Evolutionary conservation across 2,888 invertebrate genomes (phyloP).

Genomic region (Ormyrus nitidulus): DNA sequence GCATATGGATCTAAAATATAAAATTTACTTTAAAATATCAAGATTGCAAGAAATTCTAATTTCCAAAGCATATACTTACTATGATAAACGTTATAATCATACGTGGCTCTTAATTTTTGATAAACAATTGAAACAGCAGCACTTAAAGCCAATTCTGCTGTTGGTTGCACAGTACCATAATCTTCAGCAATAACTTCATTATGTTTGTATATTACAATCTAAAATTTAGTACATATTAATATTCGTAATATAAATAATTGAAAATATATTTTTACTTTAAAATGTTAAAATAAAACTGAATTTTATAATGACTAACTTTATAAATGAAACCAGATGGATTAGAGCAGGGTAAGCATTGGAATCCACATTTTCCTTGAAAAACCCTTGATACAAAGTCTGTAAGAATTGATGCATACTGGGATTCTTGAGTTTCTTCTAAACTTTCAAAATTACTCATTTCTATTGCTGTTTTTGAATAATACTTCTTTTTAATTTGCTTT

Average conservation of each 20-base stretch:
- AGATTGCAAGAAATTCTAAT: not conserved
- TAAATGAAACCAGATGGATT: constrained; percentile 61
- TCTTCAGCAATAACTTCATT: constrained; percentile 60
- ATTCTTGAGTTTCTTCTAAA: constrained; percentile 18
- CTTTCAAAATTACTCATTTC: constrained; percentile 34
- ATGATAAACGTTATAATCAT: constrained; percentile 35
- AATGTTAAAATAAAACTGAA: constrained; percentile 14
- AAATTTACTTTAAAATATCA: not conserved
- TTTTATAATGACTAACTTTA: constrained; percentile 60
- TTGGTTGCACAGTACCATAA: constrained; percentile 61
- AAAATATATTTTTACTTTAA: not conserved
- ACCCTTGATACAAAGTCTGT: constrained; percentile 61
- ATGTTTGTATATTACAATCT: constrained; percentile 63
- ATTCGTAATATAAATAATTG: not conserved
- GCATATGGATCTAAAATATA: not conserved
- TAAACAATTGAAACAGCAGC: constrained; percentile 62
- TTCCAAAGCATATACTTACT: constrained; percentile 25
- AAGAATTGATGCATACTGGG: constrained; percentile 59
- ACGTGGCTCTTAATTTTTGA: constrained; percentile 55
- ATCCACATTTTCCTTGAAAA: constrained; percentile 64
- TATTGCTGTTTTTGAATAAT: constrained; percentile 10
- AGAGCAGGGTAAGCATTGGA: constrained; percentile 60
- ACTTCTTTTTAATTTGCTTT: constrained; percentile 39
- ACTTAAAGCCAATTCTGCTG: constrained; percentile 63
- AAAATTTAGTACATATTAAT: constrained; percentile 46